Conservation (phyloP, 2,113 vertebrate genomes). For the Maccullochella peelii region DNA sequence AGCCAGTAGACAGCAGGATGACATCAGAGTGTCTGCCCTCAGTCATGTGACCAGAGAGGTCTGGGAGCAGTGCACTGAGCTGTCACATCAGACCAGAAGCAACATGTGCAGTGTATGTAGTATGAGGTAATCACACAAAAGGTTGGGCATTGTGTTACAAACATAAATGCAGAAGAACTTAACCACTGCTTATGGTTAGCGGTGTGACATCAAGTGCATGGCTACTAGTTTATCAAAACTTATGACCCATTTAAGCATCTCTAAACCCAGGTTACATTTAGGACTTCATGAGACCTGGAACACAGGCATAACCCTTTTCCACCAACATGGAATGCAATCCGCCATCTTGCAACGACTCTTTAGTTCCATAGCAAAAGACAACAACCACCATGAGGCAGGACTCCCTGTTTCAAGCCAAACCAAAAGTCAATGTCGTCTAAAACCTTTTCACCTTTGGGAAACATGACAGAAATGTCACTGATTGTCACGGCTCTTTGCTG, state of each 20-base stretch:
- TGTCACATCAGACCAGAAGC: conserved; percentile 40
- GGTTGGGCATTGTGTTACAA: conserved; percentile 28
- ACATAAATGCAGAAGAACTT: conserved; percentile 1
- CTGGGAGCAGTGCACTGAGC: conserved; percentile 38
- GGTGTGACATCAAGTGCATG: conserved; percentile 8
- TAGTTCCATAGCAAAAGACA: neutral
- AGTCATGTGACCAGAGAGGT: conserved; percentile 61
- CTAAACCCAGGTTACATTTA: neutral
- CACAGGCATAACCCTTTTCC: too few species aligned
- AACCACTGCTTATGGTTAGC: neutral
- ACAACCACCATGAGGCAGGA: neutral
- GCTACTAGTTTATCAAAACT: neutral
- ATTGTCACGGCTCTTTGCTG: neutral
- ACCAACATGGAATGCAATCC: too few species aligned
- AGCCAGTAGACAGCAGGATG: conserved; percentile 37
- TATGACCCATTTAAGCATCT: neutral
- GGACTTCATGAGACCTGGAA: neutral
- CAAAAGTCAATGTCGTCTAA: conserved; percentile 5
- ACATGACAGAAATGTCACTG: neutral
- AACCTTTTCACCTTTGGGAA: neutral
- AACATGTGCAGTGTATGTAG: conserved; percentile 3
- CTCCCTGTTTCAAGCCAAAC: conserved; percentile 16
- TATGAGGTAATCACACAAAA: conserved; percentile 22
- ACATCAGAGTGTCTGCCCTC: conserved; percentile 53
- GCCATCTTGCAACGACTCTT: too few species aligned